Conservation (phyloP, 64 coral and sea anemone species). For the Montipora efflorescens region DNA sequence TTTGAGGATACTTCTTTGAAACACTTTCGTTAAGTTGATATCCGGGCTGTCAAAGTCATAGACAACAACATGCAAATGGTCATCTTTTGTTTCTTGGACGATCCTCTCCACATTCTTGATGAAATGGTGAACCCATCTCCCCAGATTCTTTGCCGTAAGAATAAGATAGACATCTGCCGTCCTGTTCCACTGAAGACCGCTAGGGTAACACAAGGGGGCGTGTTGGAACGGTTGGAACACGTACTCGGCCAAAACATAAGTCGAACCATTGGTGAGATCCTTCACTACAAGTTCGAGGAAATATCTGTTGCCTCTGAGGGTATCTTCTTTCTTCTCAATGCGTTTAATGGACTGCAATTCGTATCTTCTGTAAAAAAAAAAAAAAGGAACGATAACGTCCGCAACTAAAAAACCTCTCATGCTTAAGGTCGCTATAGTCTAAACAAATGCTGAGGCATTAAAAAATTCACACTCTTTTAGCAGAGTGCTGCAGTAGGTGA, state of each 20-base stretch:
- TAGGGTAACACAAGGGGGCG: conserved; percentile 60
- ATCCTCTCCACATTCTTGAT: conserved; percentile 79
- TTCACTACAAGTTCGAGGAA: conserved; percentile 52
- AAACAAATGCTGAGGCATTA: too few relatives aligned
- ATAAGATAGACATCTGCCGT: conserved; percentile 85
- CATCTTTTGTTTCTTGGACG: conserved; percentile 69
- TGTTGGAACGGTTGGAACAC: background rate
- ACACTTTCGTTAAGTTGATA: conserved; percentile 55
- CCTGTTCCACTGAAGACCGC: conserved; percentile 70
- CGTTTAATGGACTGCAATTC: conserved; percentile 6
- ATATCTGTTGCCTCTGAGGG: conserved; percentile 4
- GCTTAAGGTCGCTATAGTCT: too few relatives aligned
- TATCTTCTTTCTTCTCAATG: conserved; percentile 48
- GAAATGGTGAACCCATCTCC: conserved; percentile 88
- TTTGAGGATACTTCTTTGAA: conserved; percentile 11
- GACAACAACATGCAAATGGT: conserved; percentile 73
- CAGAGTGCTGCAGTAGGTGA: too few relatives aligned
- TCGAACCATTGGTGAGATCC: background rate
- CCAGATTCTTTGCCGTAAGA: conserved; percentile 83
- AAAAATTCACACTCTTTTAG: too few relatives aligned
- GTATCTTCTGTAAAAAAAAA: conserved; percentile 34
- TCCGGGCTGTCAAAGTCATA: conserved; percentile 80
- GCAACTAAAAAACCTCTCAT: too few relatives aligned
- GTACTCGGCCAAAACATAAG: conserved; percentile 41
- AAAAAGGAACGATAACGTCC: too few relatives aligned